Base-by-base conservation (phyloP, 1,140 invertebrate genomes). In the Zophobas morio region DNA sequence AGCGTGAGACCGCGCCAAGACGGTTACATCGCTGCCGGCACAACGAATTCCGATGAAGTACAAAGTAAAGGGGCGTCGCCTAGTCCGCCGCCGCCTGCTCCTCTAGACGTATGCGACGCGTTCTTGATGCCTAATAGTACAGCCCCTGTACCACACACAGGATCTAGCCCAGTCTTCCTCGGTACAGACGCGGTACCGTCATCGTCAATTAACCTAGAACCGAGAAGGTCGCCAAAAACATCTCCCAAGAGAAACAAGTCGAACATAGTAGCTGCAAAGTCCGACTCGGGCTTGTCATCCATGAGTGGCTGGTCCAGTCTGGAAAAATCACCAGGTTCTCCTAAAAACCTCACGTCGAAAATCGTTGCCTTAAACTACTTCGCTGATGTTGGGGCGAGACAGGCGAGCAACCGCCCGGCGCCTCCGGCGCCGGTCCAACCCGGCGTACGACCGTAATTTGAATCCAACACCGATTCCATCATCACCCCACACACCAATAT, bases 251-350 rank as follows among this genome's bases (percentile, higher is more conserved):
- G 93, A 81, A 86, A 90, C 1, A 92, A 92, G 83, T 86, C 85
- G 53, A 92, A 91, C 84, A 92, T 93, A 60, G 90, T 91, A 6
- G 88, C 92, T 39, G 91, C 91, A 2, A 94, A 94, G 85, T 95
- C 94, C 3, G 94, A 96, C 86, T 96, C 94, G 0, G 94, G 94
- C 1, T 86, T 96, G 51, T 95, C 94, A 0, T 95, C 94, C 6
- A 94, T 96, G 91, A 96, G 93, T 85, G 93, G 93, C 8, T 95
- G 94, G 91, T 95, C 93, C 5, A 94, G 92, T 84, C 85, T 94
- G 78, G 94, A 95, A 86, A 96, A 95, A 87, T 95, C 94, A 37
- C 94, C 94, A 6, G 92, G 92, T 63, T 94, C 93, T 0, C 93
- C 94, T 0, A 90, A 90, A 79, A 86, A 84, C 66, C 79, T 78